phyloP scores from a whole-genome alignment of 92 coral and sea anemone genomes.

The Nematostella vectensis region DNA sequence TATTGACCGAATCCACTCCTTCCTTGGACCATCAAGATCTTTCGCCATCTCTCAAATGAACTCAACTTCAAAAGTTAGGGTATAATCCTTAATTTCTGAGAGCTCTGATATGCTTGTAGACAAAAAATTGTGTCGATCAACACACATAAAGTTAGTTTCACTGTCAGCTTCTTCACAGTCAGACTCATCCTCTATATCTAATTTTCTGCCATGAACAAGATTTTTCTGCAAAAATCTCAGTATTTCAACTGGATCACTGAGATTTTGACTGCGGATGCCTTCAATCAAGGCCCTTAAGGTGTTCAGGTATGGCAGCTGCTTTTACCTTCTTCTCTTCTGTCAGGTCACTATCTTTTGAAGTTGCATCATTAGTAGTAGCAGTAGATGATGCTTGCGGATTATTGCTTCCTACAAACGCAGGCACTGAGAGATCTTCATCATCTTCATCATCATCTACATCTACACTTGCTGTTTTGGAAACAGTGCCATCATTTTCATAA shows the following conservation, averaged over 20 bases:
- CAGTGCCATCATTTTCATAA: slow-evolving; percentile 18
- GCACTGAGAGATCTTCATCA: slow-evolving; percentile 13
- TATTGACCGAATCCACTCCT: too few species aligned
- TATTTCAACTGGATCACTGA: slow-evolving; percentile 42
- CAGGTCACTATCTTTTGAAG: too few species aligned
- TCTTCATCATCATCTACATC: slow-evolving; percentile 12
- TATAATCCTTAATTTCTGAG: too few species aligned
- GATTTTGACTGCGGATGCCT: slow-evolving; percentile 12
- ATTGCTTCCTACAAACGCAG: slow-evolving; percentile 2
- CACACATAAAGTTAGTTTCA: too few species aligned
- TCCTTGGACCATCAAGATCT: too few species aligned
- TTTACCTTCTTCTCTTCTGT: too few species aligned
- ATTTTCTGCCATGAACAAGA: slow-evolving; percentile 16
- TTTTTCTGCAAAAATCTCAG: slow-evolving; percentile 28
- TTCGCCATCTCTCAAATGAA: too few species aligned
- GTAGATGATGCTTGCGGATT: background rate
- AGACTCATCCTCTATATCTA: slow-evolving; percentile 14
- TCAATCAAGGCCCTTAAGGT: slow-evolving; percentile 14
- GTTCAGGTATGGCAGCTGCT: slow-evolving; percentile 6
- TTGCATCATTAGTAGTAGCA: too few species aligned
- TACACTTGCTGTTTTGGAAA: too few species aligned
- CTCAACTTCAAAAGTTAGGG: too few species aligned
- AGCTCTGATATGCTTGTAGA: too few species aligned
- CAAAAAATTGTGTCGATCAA: too few species aligned
- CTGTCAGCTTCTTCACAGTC: slow-evolving; percentile 6